A percentile compares a stretch with the other conserved stretches of the same genome.
Conservation (phyloP, 2,888 invertebrate species). For the Deilephila porcellus region DNA sequence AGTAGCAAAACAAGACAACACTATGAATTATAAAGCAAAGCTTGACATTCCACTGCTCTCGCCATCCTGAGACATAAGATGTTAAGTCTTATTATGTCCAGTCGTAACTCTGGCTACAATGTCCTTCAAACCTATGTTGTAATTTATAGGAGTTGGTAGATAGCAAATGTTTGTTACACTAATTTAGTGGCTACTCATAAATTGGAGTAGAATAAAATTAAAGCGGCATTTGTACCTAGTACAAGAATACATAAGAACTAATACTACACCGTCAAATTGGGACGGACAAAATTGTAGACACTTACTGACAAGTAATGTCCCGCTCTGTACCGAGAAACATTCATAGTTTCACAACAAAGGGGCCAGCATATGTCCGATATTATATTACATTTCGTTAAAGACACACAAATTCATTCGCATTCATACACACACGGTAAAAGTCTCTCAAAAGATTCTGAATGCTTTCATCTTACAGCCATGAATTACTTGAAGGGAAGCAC, state of each 20-base stretch:
- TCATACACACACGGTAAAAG: not conserved
- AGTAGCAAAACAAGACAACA: too few species aligned
- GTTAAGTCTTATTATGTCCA: too few species aligned
- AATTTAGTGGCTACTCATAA: too few species aligned
- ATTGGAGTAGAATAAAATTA: too few species aligned
- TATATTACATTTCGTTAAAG: not conserved
- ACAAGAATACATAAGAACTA: too few species aligned
- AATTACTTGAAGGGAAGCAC: not conserved
- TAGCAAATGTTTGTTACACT: too few species aligned
- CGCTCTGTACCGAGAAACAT: not conserved
- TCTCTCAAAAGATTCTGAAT: not conserved
- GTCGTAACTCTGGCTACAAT: too few species aligned
- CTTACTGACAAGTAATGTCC: not conserved
- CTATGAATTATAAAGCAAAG: too few species aligned
- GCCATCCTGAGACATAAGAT: too few species aligned
- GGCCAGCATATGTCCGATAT: not conserved
- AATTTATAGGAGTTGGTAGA: too few species aligned
- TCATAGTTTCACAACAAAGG: not conserved
- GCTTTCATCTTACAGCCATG: conserved; percentile 14
- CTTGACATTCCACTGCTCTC: too few species aligned
- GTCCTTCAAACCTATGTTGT: too few species aligned
- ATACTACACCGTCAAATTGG: not conserved
- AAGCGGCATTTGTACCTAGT: not conserved
- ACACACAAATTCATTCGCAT: not conserved
- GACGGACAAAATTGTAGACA: not conserved